Conservation (phyloP, 1,140 invertebrate species). For the Delia radicum region DNA sequence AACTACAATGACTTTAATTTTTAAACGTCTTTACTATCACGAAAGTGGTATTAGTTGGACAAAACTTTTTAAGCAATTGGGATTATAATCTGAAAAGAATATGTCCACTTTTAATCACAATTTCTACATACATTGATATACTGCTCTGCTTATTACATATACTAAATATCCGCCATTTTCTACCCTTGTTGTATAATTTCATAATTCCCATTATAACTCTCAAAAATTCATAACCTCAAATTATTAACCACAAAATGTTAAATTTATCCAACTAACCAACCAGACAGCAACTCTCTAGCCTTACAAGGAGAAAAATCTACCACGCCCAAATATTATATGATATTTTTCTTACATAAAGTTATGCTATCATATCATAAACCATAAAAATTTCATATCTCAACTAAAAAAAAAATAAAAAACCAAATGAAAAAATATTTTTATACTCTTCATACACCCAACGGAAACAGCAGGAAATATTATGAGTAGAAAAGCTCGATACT, state of each 20-base stretch:
- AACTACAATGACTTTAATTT: too few relatives aligned
- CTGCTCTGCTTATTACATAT: too few relatives aligned
- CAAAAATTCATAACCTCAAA: neutral
- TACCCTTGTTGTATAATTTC: constrained; percentile 8
- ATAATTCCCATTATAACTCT: constrained; percentile 3
- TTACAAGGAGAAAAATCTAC: neutral
- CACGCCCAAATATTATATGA: neutral
- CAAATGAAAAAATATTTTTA: neutral
- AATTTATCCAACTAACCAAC: neutral
- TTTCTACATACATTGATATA: too few relatives aligned
- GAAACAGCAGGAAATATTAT: neutral
- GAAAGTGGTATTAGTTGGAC: too few relatives aligned
- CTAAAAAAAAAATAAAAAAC: neutral
- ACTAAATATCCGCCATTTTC: neutral
- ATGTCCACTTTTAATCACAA: too few relatives aligned
- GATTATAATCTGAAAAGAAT: too few relatives aligned
- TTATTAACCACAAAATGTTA: neutral
- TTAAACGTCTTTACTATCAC: too few relatives aligned
- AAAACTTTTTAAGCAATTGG: too few relatives aligned
- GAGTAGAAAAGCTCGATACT: neutral
- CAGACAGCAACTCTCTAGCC: neutral
- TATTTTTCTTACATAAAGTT: neutral
- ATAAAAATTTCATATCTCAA: neutral
- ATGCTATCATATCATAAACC: neutral
- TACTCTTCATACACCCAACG: neutral